Evolutionary conservation across 2,888 invertebrate genomes (phyloP).

Genomic region (Nineta flava): DNA sequence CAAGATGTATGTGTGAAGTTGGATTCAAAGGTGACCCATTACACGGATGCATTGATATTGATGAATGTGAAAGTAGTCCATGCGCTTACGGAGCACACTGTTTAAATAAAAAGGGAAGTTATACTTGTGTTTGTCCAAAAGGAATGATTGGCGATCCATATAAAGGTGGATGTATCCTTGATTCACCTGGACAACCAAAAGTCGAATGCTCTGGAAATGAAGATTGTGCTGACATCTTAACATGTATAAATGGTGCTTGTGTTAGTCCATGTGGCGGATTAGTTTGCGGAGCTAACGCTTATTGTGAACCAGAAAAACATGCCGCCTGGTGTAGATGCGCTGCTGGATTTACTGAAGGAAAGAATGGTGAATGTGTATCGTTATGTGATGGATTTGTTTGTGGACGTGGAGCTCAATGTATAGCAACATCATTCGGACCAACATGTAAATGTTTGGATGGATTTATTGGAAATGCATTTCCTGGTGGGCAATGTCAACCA

Average conservation of each 20-base stretch:
- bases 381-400: slow-evolving; percentile 65
- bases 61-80: slow-evolving; percentile 71
- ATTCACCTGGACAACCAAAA: slow-evolving; percentile 36
- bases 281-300: slow-evolving; percentile 68
- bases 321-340: slow-evolving; percentile 79
- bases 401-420: slow-evolving; percentile 69
- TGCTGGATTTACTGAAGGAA: slow-evolving; percentile 63
- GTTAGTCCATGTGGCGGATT: slow-evolving; percentile 64
- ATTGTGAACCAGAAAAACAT: slow-evolving; percentile 77
- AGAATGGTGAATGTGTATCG: slow-evolving; percentile 69
- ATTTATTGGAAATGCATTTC: slow-evolving; percentile 79
- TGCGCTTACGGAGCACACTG: slow-evolving; percentile 83
- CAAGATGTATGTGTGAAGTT: slow-evolving; percentile 72
- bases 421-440: slow-evolving; percentile 67
- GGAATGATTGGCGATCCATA: slow-evolving; percentile 76
- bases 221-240: slow-evolving; percentile 66
- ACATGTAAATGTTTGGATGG: slow-evolving; percentile 81
- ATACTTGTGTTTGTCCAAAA: slow-evolving; percentile 69
- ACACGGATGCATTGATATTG: slow-evolving; percentile 68
- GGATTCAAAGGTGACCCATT: slow-evolving; percentile 79
- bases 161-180: slow-evolving; percentile 56
- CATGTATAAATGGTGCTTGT: slow-evolving; percentile 65
- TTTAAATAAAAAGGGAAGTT: slow-evolving; percentile 71
- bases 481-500: slow-evolving; percentile 69
- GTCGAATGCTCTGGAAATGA: slow-evolving; percentile 53